Evolutionary conservation across 2,113 vertebrate genomes (phyloP).

Genomic region (Charadrius vociferus): DNA sequence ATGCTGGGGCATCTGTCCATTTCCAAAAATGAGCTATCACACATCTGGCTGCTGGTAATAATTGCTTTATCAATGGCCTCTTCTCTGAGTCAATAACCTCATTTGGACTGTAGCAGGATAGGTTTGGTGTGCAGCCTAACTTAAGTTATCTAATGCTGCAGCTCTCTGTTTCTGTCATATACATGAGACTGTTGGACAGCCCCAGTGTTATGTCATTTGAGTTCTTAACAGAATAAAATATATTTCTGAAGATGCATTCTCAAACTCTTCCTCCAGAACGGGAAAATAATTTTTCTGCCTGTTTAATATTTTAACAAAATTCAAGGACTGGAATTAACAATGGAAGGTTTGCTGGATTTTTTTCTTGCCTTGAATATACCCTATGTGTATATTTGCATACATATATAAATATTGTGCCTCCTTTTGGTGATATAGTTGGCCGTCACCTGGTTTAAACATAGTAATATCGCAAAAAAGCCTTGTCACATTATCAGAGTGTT

Average conservation of each 20-base stretch:
- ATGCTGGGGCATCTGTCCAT: conserved; percentile 42
- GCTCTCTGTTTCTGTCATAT: background rate
- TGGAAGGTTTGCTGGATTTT: background rate
- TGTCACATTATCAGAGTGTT: background rate
- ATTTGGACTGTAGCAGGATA: conserved; percentile 30
- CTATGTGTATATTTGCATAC: background rate
- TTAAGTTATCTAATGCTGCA: background rate
- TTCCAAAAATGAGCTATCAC: conserved; percentile 61
- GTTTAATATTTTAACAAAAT: background rate
- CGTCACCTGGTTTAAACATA: background rate
- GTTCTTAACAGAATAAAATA: background rate
- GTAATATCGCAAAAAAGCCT: background rate
- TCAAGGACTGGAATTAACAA: background rate
- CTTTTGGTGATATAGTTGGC: background rate
- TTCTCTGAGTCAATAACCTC: conserved; percentile 52
- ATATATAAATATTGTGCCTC: background rate
- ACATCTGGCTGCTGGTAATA: conserved; percentile 56
- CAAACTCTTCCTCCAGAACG: background rate
- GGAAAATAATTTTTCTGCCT: background rate
- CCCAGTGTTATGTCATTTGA: background rate
- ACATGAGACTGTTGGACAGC: background rate
- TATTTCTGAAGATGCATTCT: background rate
- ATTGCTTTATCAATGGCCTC: conserved; percentile 52
- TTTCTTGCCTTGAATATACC: background rate
- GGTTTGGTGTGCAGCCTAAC: conserved; percentile 15